Conservation (phyloP, 2,113 vertebrate genomes). For the Chionodraco myersi region DNA sequence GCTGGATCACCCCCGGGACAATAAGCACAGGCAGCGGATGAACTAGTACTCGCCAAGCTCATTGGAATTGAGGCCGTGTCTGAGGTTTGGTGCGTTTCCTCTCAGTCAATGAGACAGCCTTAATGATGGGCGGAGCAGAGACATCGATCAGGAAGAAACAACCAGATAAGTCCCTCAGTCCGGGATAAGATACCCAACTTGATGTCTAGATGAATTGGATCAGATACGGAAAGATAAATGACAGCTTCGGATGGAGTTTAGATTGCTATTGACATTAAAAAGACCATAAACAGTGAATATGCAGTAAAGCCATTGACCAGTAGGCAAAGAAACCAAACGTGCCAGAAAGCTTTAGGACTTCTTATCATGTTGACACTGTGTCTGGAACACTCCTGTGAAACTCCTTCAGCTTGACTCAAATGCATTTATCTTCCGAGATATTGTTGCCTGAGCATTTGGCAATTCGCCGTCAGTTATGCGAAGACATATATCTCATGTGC, state of each 20-base stretch:
- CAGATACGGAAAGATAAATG: constrained; percentile 64
- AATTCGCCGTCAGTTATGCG: constrained; percentile 54
- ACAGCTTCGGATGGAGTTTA: constrained; percentile 46
- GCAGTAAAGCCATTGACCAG: background rate
- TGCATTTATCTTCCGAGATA: constrained; percentile 38
- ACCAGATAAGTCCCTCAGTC: constrained; percentile 75
- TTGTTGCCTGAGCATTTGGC: constrained; percentile 50
- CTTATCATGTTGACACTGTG: no score
- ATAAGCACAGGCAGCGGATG: constrained; percentile 37
- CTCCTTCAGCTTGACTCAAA: background rate
- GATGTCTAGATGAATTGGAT: constrained; percentile 65
- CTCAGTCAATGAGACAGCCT: constrained; percentile 59
- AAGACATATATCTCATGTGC: constrained; percentile 50
- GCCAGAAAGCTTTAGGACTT: no score
- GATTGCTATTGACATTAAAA: constrained; percentile 27
- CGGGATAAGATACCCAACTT: constrained; percentile 65
- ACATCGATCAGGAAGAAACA: constrained; percentile 75
- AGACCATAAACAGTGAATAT: constrained; percentile 29
- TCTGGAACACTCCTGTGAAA: background rate
- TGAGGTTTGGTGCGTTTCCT: constrained; percentile 44
- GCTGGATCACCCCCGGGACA: constrained; percentile 40
- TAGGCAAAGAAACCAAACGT: no score
- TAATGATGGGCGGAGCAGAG: constrained; percentile 63
- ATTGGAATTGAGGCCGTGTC: constrained; percentile 43
- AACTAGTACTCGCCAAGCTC: constrained; percentile 45